Evolutionary conservation across 2,113 vertebrate species (phyloP), one percentile per base, ranked within the genome.

Genomic region (Xenus cinereus): DNA sequence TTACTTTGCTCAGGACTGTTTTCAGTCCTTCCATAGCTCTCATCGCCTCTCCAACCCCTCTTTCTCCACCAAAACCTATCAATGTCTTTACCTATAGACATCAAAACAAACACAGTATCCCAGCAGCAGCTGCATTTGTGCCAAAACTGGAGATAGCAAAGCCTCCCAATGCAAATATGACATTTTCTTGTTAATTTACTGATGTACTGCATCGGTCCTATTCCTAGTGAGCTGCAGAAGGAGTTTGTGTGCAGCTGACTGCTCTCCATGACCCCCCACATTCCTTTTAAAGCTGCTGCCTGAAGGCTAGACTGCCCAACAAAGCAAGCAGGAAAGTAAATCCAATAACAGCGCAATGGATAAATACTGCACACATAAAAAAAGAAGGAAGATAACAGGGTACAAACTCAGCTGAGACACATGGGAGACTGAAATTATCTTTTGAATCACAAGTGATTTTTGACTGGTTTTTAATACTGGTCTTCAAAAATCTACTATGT

Each of bases 241-340:
- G 35, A 84, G 26, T 13, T 41, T 0, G 0, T 14, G 53, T 60
- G 37, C 63, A 84, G 26, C 33, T 7, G 12, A 74, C 10, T 7
- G 4, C 15, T 23, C 20, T 74, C 68, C 23, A 3, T 41, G 79
- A 41, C 4, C 8, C 8, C 4, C 24, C 30, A 4, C 8, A 3
- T 18, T 83, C 24, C 48, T 88, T 53, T n/a, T 5, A 59, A 32
- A 84, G 54, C 24, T 76, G 73, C 67, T 86, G 50, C 56, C 77
- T 84, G 60, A 69, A 37, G 32, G 80, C 27, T 41, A 66, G 35
- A 20, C 43, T 48, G 51, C 28, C 33, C 4, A 7, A 85, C 50
- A 84, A 83, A 73, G 53, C n/a, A 59, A 57, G 26, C 30, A 71
- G 64, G 39, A 75, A 96, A 78, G 46, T 35, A 90, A 96, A 89